Base-by-base conservation (phyloP, 92 coral and sea anemone species). In the Phenganax marumi region DNA sequence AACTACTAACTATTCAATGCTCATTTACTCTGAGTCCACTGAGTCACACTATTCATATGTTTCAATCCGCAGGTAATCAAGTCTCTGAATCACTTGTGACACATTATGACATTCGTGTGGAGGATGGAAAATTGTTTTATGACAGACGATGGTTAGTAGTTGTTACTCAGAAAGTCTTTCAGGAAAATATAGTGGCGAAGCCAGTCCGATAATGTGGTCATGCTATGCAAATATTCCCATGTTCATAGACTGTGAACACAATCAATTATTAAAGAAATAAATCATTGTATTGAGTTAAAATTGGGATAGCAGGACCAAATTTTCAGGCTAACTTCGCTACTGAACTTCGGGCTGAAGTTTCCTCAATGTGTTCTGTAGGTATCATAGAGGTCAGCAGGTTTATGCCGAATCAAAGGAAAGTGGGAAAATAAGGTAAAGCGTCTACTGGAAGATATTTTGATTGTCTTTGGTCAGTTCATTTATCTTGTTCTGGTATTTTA, bases 111-210 rank as follows among this genome's bases (percentile, higher is more conserved):
- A 87, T 89, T 57, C 89, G 92, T 55, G 88, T 93, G 50, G 99
- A 96, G 84, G 99, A 96, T 86, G 99, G 99, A 50, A 96, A 91
- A 86, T 86, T 96, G 43, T 92, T 87, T 74, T 92, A 88, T 85
- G 97, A 96, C 77, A 92, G 91, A 84, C 89, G 91, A 88, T 96
- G 99, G 99, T 92, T 55, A 88, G 91, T 82, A 16, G 22, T 11
- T 21, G 21, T 24, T 79, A 11, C 25, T 12, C 47, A 58, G 33
- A 16, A 12, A 1, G 43, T 7, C 48, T 8, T 17, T 12, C 53
- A 21, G 17, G 63, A 33, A 33, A 33, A 33, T 33, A 33, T 33
- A 2, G 43, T n/a, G n/a, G n/a, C n/a, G n/a, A n/a, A n/a, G n/a
- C n/a, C n/a, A n/a, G n/a, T n/a, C n/a, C n/a, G n/a, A n/a, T n/a